Evolutionary conservation across 1,140 invertebrate species (phyloP), one percentile per base, ranked within the genome.

Genomic region (Monochamus saltuarius): DNA sequence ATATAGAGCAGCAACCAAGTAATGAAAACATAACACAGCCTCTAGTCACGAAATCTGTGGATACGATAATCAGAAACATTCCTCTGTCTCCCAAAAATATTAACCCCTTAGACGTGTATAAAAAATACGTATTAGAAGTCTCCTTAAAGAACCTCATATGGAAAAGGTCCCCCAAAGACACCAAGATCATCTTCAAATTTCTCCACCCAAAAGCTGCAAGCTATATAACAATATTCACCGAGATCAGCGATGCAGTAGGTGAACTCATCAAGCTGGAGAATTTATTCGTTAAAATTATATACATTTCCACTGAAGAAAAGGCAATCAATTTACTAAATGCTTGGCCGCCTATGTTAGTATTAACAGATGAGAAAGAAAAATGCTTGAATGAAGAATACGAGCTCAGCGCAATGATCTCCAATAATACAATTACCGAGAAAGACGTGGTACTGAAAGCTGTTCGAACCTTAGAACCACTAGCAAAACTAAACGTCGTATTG

Each of bases 131-230:
- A 6, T 14, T 68, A 9, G 46, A 65, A 10, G 37, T 65, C 1
- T 50, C 43, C 7, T 43, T 68, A 16, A 55, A 63, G 17, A 54
- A 61, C 57, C 46, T 67, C 3, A 29, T 56, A 7, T 64, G 61
- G 62, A 67, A 46, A 53, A 51, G 35, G 6, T 4, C 39, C 3
- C 54, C 54, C 9, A 50, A 59, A 13, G 59, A 62, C n/a, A 59
- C 37, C 10, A 65, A 58, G 47, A 37, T 61, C 7, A 61, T 61
- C 7, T 68, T 68, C 39, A 68, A 63, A 51, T 65, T 80, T 79
- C 62, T 76, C 64, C 78, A 82, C 68, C 78, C 79, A n/a, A 79
- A 76, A 62, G 73, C 74, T 46, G 73, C 78, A 45, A 67, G 75
- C 34, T 67, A 55, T 51, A 61, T 64, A 4, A 65, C 47, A 4